A percentile compares a stretch with the other conserved stretches of the same genome.
Evolutionary conservation across 2,888 invertebrate genomes (phyloP).

Genomic region (Dolichomitus sp.): DNA sequence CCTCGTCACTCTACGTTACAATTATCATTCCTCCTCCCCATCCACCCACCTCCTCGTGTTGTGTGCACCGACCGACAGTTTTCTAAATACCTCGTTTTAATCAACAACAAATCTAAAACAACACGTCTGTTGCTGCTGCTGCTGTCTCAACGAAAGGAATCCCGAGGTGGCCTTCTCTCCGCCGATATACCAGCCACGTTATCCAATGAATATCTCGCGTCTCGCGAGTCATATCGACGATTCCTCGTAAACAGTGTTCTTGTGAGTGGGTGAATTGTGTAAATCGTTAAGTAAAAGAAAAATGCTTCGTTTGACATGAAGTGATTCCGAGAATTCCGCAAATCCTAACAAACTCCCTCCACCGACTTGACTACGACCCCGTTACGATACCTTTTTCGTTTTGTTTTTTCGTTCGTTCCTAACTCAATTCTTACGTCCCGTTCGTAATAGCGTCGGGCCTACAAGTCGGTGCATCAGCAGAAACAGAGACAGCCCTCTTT

Average conservation of each 20-base stretch:
- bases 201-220: neutral
- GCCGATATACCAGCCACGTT: neutral
- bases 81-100: neutral
- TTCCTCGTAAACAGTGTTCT: conserved; percentile 10
- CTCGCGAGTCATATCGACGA: neutral
- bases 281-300: neutral
- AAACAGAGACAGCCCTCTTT: neutral
- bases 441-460: neutral
- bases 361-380: neutral
- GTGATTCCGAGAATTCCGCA: neutral
- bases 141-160: neutral
- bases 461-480: neutral
- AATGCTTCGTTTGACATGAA: conserved; percentile 4
- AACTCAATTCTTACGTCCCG: neutral
- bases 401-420: neutral
- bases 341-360: neutral
- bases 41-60: neutral
- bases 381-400: neutral
- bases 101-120: neutral
- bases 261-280: conserved; percentile 31
- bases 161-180: neutral
- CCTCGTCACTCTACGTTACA: conserved; percentile 25
- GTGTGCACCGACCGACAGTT: conserved; percentile 1
- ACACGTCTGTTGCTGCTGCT: neutral
- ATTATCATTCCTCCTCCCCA: neutral